Conservation (phyloP, 2,797 vertebrate species). For the Etheostoma perlongum region DNA sequence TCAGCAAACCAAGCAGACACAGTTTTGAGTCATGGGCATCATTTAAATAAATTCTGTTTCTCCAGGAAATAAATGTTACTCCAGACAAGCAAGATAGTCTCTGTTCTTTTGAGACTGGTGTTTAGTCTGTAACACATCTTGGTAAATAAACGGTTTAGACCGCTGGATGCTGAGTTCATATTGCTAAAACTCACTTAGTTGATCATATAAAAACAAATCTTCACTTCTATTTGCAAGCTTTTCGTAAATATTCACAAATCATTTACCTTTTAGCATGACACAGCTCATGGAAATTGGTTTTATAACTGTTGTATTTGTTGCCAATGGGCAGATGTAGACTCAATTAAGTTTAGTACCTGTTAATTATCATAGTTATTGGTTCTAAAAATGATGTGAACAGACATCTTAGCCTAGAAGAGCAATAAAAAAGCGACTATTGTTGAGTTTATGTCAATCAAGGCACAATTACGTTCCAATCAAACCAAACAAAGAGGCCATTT, state of each 20-base stretch:
- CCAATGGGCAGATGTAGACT: constrained; percentile 20
- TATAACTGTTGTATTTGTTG: constrained; percentile 22
- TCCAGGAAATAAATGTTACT: background rate
- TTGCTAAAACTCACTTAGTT: constrained; percentile 5
- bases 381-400: constrained; percentile 20
- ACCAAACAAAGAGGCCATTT: constrained; percentile 57
- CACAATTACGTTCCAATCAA: constrained; percentile 53
- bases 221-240: background rate
- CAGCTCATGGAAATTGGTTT: constrained; percentile 13
- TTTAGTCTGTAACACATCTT: constrained; percentile 19
- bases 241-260: constrained; percentile 23
- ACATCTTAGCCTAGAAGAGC: constrained; percentile 12
- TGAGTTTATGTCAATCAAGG: constrained; percentile 41
- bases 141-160: background rate
- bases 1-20: constrained; percentile 8
- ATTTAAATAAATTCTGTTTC: constrained; percentile 36
- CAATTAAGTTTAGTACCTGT: constrained; percentile 18
- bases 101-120: background rate
- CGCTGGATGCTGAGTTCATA: background rate
- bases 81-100: constrained; percentile 2
- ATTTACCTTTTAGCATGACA: background rate
- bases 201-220: background rate
- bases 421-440: constrained; percentile 43
- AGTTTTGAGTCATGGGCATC: constrained; percentile 18
- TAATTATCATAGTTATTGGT: constrained; percentile 18